Conservation (phyloP, 2,113 vertebrate species). For the Gobiocypris rarus region DNA sequence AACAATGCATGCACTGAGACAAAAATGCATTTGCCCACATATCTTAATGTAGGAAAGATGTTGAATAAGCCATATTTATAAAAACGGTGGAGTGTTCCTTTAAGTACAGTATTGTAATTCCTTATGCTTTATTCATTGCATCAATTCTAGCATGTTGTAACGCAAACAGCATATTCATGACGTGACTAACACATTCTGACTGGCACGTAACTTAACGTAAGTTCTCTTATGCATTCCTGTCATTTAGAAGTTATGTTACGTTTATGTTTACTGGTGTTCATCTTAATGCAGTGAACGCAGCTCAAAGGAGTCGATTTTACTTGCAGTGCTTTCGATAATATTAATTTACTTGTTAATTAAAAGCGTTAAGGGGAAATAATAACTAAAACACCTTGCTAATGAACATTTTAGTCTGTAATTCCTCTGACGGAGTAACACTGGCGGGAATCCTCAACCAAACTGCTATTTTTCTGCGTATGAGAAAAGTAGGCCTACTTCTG, state of each 20-base stretch:
- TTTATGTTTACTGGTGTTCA: too few species aligned
- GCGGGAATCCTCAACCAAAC: constrained; percentile 55
- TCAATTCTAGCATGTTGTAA: not conserved
- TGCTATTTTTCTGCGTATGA: constrained; percentile 12
- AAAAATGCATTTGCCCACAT: too few species aligned
- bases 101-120: not conserved
- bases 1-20: too few species aligned
- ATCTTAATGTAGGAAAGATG: too few species aligned
- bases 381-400: not conserved
- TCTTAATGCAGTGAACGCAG: too few species aligned
- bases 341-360: not conserved
- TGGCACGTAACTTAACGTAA: too few species aligned
- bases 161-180: not conserved
- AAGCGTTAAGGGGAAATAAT: not conserved
- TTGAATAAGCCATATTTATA: too few species aligned
- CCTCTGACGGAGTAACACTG: not conserved
- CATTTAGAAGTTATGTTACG: too few species aligned
- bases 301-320: too few species aligned
- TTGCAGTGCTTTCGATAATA: not conserved
- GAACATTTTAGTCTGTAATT: not conserved
- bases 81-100: too few species aligned
- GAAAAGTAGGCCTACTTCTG: constrained; percentile 57
- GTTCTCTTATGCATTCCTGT: too few species aligned
- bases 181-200: not conserved
- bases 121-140: not conserved